These are phyloP conservation scores for Micrasema minimum DNA, from an alignment of 1,140 invertebrate genomes.

Conservation along the genomic window DNA sequence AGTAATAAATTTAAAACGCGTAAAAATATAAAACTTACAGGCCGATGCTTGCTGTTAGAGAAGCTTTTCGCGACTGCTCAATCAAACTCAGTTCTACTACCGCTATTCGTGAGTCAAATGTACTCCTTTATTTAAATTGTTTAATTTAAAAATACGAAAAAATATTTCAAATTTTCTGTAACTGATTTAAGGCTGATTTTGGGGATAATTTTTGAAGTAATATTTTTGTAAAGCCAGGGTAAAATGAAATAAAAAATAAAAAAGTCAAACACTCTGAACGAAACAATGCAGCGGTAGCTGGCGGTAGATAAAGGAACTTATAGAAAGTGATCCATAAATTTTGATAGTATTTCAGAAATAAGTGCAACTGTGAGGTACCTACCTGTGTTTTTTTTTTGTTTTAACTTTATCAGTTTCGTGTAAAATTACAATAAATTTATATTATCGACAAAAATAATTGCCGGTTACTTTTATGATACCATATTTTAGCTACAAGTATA, in stretches of 20 bases:
- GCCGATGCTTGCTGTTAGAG: slow-evolving; percentile 65
- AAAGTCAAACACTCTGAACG: slow-evolving; percentile 25
- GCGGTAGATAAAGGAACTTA: slow-evolving; percentile 13
- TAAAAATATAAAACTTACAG: slow-evolving; percentile 58
- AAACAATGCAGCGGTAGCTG: slow-evolving; percentile 16
- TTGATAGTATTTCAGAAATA: too few relatives aligned
- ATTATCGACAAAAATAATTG: too few relatives aligned
- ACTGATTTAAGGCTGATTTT: too few relatives aligned
- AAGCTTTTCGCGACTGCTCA: slow-evolving; percentile 62
- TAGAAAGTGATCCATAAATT: too few relatives aligned
- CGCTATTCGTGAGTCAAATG: slow-evolving; percentile 35
- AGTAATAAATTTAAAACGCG: slow-evolving; percentile 32
- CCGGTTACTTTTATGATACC: too few relatives aligned
- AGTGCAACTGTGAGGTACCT: too few relatives aligned
- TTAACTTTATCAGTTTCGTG: too few relatives aligned
- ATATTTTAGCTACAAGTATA: too few relatives aligned
- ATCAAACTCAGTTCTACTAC: slow-evolving; percentile 54
- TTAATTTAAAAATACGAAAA: slow-evolving; percentile 4
- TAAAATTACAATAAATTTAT: too few relatives aligned
- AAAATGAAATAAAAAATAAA: slow-evolving; percentile 26
- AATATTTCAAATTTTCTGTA: too few relatives aligned
- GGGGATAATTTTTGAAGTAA: too few relatives aligned
- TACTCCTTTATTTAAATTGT: slow-evolving; percentile 9
- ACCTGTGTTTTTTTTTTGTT: too few relatives aligned
- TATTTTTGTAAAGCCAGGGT: neutral